Evolutionary conservation across 2,797 vertebrate species (phyloP), one percentile per base, ranked within the genome.

Genomic region (Gymnodraco acuticeps): DNA sequence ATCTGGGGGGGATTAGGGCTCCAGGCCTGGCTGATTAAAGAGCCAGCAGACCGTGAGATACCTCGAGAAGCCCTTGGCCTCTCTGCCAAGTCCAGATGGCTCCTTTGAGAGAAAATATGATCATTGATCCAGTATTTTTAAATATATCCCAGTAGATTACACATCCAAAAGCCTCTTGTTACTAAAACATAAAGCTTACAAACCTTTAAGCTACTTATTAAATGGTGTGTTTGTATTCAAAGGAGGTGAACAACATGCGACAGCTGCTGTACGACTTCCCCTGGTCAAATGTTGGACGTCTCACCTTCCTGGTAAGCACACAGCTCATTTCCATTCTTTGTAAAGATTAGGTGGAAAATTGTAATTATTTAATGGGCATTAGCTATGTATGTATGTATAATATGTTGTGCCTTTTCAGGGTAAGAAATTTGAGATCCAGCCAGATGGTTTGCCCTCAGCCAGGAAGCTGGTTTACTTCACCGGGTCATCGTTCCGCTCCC

Each of bases 401-500:
- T 66, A 46, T 73, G 2, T 58, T 66, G 56, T 62, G 33, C 43
- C 41, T n/a, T 23, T 81, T 58, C 88, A 99, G 97, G 97, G 97
- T 1, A 96, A 97, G 83, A 97, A 95, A 89, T 96, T 98, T 67
- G 96, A 97, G 94, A 97, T 98, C 91, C 95, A 96, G 87, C 97
- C 96, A 20, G 96, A 97, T 45, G 97, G 97, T 63, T 93, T 96
- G 84, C 97, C 96, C 0, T 96, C 96, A 17, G 96, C 96, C 33
- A 94, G 94, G 85, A 98, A 97, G 83, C 89, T 97, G 79, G 95
- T 97, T 77, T 98, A 96, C 86, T 96, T 96, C 93, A 97, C 96
- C 0, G 96, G 96, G 38, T 97, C 96, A 0, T 94, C 96, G 0
- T 95, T 96, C 81, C 95, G 95, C 65, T 97, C 97, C 2, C 92